Evolutionary conservation across 2,113 vertebrate genomes (phyloP), one percentile per base, ranked within the genome.

Genomic region (Archocentrus centrarchus): DNA sequence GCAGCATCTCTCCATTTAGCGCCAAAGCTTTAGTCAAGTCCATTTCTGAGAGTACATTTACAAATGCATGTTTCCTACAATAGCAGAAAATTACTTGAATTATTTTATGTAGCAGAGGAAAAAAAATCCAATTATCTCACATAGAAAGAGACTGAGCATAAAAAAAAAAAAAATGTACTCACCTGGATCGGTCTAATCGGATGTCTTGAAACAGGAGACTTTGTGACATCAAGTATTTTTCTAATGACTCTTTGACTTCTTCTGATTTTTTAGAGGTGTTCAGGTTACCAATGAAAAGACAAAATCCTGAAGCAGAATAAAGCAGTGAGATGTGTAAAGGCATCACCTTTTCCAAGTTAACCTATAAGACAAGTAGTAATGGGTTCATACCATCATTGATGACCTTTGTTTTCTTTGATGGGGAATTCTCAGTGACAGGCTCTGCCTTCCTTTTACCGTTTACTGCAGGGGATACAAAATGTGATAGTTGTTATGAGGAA

Each of bases 1-100:
- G 96, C 7, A 98, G 62, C 81, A 96, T 96, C 87, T 96, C 96
- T 15, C 98, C 98, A 58, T 96, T 96, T 32, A 99, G 92, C 7
- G 95, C 93, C 83, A 99, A 93, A 22, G 97, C 97, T 94, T 98
- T 97, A 68, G 95, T 96, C 90, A 97, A 20, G 58, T 99, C 97
- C 85, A 98, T 97, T 64, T 93, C 63, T 20, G 93, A 92, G 64
- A 89, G 83, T 79, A 95, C n/a, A 76, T 93, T 88, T 22, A 94
- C 37, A 86, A 79, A 75, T 1, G 92, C 93, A 27, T 92, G 81
- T 84, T 89, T 95, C 64, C 94, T 94, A 77, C 20, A 88, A 84
- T 4, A 85, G 18, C 15, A 89, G 68, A 84, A 84, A 50, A 47
- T 60, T 1, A 32, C 66, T 2, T 77, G n/a, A 75, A 41, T 41